Evolutionary conservation across 2,888 invertebrate genomes (phyloP).

Genomic region (Leptopilina drosophilae): DNA sequence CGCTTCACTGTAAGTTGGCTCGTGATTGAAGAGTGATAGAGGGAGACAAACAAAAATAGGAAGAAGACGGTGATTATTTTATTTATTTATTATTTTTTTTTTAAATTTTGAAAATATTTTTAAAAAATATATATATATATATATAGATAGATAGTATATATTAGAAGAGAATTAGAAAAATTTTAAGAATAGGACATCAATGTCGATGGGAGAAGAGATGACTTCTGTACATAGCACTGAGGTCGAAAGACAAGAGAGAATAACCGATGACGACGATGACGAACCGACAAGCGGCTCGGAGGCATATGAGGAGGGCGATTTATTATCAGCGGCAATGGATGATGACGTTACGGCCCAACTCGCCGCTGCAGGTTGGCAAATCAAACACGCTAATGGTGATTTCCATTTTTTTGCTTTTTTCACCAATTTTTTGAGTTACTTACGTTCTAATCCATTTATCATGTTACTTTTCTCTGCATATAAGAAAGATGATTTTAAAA

Average conservation of each 20-base stretch:
- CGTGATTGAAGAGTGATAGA: conserved; percentile 26
- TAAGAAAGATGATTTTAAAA: conserved; percentile 29
- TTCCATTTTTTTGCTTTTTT: conserved; percentile 75
- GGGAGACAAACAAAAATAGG: conserved; percentile 24
- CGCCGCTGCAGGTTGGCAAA: conserved; percentile 92
- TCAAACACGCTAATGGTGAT: conserved; percentile 78
- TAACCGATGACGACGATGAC: conserved; percentile 87
- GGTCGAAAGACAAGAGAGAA: conserved; percentile 72
- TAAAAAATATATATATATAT: too few species aligned
- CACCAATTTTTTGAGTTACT: conserved; percentile 63
- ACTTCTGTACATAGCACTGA: conserved; percentile 71
- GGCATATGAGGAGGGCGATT: conserved; percentile 89
- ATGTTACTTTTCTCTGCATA: conserved; percentile 51
- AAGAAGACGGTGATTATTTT: too few species aligned
- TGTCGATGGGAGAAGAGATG: conserved; percentile 60
- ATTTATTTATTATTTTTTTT: too few species aligned
- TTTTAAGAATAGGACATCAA: conserved; percentile 20
- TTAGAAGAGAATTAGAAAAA: too few species aligned
- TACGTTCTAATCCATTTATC: conserved; percentile 59
- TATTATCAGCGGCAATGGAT: conserved; percentile 90
- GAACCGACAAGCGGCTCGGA: conserved; percentile 88
- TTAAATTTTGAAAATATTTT: background rate
- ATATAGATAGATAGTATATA: too few species aligned
- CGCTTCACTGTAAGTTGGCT: conserved; percentile 41
- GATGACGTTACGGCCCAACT: conserved; percentile 98